These are phyloP conservation scores for Caenorhabditis sinica DNA, from an alignment of 2,888 invertebrate species.

Conservation along the genomic window DNA sequence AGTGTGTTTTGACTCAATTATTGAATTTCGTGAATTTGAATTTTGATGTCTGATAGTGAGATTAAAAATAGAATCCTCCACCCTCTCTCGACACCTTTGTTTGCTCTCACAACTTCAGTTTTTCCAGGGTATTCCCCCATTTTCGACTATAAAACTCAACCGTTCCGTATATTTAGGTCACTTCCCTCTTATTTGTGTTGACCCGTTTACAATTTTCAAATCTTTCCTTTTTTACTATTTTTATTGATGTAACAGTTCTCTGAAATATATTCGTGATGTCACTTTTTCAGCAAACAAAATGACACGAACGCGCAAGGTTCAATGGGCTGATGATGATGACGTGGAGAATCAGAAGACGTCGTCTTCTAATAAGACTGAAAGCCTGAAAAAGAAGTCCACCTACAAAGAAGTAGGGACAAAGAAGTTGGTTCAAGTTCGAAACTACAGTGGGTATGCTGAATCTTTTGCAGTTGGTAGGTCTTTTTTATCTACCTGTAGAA, in stretches of 20 bases:
- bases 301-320: conserved; percentile 50
- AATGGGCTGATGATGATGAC: conserved; percentile 61
- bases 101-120: conserved; percentile 4
- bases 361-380: conserved; percentile 6
- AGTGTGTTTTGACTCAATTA: conserved; percentile 23
- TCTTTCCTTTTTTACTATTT: neutral
- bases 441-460: conserved; percentile 51
- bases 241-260: too few relatives aligned
- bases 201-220: neutral
- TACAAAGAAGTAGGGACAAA: neutral
- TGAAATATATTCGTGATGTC: neutral
- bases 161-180: conserved; percentile 25
- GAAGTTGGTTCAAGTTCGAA: conserved; percentile 42
- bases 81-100: conserved; percentile 1
- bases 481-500: neutral
- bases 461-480: conserved; percentile 31
- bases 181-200: conserved; percentile 7
- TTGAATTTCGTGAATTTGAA: neutral
- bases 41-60: conserved; percentile 25
- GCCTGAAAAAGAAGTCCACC: conserved; percentile 19
- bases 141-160: conserved; percentile 18
- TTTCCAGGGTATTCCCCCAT: conserved; percentile 6
- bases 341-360: conserved; percentile 36
- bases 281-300: conserved; percentile 25
- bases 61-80: conserved; percentile 34